Percentiles rank a stretch among this genome's conserved stretches.
Conservation (phyloP, 1,140 invertebrate genomes). For the Drosophila simulans region DNA sequence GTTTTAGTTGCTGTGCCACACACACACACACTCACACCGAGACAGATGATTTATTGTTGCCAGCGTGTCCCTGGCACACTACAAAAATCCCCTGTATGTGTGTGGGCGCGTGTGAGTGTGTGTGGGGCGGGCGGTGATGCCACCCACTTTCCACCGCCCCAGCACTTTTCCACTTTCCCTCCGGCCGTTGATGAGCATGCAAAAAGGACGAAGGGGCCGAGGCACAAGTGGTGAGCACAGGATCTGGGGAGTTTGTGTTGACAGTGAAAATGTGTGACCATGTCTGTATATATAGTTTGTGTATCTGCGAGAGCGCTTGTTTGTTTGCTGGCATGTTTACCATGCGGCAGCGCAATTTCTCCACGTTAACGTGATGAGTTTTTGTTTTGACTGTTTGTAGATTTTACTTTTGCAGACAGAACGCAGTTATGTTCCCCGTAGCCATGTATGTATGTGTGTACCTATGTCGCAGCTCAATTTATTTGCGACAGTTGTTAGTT, state of each 20-base stretch:
- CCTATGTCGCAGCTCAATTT: conserved; percentile 53
- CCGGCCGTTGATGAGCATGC: conserved; percentile 63
- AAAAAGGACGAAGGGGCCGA: neutral
- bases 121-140: neutral
- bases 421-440: conserved; percentile 27
- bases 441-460: neutral
- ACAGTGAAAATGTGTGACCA: conserved; percentile 66
- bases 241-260: conserved; percentile 58
- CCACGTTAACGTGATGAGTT: conserved; percentile 71
- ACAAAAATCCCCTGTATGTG: conserved; percentile 6
- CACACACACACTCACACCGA: conserved; percentile 6
- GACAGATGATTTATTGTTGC: conserved; percentile 75
- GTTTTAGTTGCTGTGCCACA: conserved; percentile 31
- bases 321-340: conserved; percentile 53
- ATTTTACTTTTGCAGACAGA: conserved; percentile 41
- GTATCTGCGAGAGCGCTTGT: conserved; percentile 25
- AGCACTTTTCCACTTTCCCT: conserved; percentile 13
- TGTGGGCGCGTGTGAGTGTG: neutral
- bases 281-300: conserved; percentile 30
- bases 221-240: conserved; percentile 27
- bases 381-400: conserved; percentile 65
- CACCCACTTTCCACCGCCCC: neutral
- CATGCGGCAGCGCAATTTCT: conserved; percentile 57
- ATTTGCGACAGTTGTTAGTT: conserved; percentile 62
- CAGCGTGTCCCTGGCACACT: conserved; percentile 42